Evolutionary conservation across 1,140 invertebrate species (phyloP), one percentile per base, ranked within the genome.

Genomic region (Hypothenemus hampei): DNA sequence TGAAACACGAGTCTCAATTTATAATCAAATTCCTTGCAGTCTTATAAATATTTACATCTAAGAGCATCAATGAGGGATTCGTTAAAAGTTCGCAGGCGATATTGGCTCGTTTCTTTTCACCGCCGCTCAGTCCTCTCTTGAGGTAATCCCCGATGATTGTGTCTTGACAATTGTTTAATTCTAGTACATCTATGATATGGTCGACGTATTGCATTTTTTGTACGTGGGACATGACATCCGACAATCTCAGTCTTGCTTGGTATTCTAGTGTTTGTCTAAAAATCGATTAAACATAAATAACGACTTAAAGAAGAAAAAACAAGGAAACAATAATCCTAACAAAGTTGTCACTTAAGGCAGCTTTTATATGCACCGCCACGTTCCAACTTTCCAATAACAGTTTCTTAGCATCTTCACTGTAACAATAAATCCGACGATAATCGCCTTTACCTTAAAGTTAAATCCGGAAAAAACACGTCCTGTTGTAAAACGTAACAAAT

Each of bases 1-100:
- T n/a, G n/a, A n/a, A n/a, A n/a, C n/a, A n/a, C 11, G 16, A 37
- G 35, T 37, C 16, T 7, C 35, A 37, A 37, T 31, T 8, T 13
- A 13, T 37, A 7, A 37, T n/a, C 35, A 37, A 37, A 11, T 37
- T 37, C 7, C 10, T 13, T 4, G 35, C 35, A 7, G 16, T 3
- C 8, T n/a, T n/a, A 41, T 20, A 11, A 23, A 44, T 16, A 80
- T 85, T 87, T 78, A 91, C 89, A 73, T 92, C 89, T 18, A 93
- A 74, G 15, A 93, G 72, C 83, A 93, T 87, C 11, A 93, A 69
- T 15, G 84, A 81, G 13, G 89, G 89, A 75, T 92, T 89, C 10
- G 87, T 89, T 33, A 93, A 74, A 44, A 93, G 75, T 75, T 93
- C 90, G 67, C 87, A 91, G 16, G 88, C 90, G 65, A 92, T 92